A percentile compares a stretch with the other conserved stretches of the same genome.
phyloP scores from a whole-genome alignment of 2,113 vertebrate species.

The Periophthalmus modestus region DNA sequence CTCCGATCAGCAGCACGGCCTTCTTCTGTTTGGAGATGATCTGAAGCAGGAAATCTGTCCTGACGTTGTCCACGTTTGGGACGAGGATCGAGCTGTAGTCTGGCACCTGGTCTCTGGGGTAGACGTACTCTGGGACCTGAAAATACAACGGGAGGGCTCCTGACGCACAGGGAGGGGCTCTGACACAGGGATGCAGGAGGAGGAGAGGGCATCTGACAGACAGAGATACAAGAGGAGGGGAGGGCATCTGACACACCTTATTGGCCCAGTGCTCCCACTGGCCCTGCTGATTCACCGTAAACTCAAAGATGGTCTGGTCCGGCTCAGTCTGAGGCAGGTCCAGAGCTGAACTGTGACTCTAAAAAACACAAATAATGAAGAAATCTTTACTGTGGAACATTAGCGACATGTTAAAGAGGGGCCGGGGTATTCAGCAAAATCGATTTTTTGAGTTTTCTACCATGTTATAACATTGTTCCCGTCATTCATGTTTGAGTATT shows the following conservation, averaged over 20 bases:
- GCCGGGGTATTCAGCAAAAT: no score
- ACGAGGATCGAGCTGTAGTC: slow-evolving; percentile 85
- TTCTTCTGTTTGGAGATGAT: slow-evolving; percentile 82
- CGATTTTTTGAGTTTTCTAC: no score
- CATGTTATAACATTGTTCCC: no score
- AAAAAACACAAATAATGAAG: background rate
- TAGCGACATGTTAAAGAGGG: no score
- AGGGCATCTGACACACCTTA: slow-evolving; percentile 62
- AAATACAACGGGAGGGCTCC: background rate
- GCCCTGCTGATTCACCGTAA: slow-evolving; percentile 74
- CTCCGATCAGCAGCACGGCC: slow-evolving; percentile 83
- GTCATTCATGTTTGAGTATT: no score
- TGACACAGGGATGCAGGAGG: background rate
- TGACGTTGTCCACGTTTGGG: slow-evolving; percentile 85
- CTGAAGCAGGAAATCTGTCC: slow-evolving; percentile 81
- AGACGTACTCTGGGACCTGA: slow-evolving; percentile 83
- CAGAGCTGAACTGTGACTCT: slow-evolving; percentile 62
- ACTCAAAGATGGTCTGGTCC: slow-evolving; percentile 85
- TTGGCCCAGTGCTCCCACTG: slow-evolving; percentile 85
- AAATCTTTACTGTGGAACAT: background rate
- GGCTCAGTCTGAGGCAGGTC: slow-evolving; percentile 77
- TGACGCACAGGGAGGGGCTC: background rate
- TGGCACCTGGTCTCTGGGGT: slow-evolving; percentile 79
- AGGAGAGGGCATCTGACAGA: no score
- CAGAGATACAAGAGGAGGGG: no score